Evolutionary conservation across 2,888 invertebrate genomes (phyloP).

Genomic region (Cantharis rustica): DNA sequence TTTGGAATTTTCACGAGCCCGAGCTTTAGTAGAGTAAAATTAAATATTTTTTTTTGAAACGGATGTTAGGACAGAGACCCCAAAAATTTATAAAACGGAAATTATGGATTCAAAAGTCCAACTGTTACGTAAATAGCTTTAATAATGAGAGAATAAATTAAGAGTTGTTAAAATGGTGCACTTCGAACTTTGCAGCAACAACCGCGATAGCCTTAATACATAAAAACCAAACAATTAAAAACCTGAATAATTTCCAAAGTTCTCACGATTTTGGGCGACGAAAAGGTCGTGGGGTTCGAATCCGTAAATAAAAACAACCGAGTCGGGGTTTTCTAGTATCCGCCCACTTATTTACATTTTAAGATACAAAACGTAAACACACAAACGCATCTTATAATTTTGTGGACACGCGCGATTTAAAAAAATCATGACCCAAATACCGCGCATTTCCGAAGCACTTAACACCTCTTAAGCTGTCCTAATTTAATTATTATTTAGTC

Average conservation of each 20-base stretch:
- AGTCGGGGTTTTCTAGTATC: neutral
- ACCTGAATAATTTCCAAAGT: neutral
- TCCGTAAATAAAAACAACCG: neutral
- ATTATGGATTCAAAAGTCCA: slow-evolving; percentile 1
- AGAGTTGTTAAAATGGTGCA: slow-evolving; percentile 12
- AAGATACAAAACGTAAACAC: neutral
- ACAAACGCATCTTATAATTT: neutral
- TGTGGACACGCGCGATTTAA: neutral
- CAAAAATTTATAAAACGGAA: neutral
- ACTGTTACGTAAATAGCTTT: slow-evolving; percentile 15
- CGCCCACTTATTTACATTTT: neutral
- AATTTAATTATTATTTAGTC: slow-evolving; percentile 17
- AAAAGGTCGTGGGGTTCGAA: neutral
- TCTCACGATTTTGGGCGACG: neutral
- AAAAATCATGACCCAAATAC: slow-evolving; percentile 18
- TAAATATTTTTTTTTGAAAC: neutral
- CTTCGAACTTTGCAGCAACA: slow-evolving; percentile 10
- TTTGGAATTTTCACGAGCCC: neutral
- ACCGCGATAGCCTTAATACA: neutral
- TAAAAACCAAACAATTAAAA: neutral
- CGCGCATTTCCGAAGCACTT: neutral
- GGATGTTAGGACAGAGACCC: slow-evolving; percentile 13
- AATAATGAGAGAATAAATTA: slow-evolving; percentile 12
- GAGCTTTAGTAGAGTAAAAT: neutral
- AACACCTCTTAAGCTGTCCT: slow-evolving; percentile 8